These are phyloP conservation scores for Masticophis lateralis DNA, from an alignment of 2,797 vertebrate species.

Conservation along the genomic window DNA sequence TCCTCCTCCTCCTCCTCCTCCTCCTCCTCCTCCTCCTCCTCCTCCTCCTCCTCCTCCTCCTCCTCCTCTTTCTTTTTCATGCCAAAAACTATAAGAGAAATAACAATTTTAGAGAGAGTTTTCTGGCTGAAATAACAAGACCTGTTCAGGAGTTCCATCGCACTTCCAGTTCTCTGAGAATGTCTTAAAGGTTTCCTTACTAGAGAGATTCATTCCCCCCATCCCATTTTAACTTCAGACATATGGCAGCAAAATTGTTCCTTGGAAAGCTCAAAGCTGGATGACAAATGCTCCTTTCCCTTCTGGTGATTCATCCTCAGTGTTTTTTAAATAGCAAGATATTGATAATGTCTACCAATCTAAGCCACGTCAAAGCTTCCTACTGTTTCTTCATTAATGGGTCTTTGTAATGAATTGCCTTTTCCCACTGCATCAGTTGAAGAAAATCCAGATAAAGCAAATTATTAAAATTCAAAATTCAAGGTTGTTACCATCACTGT, in stretches of 20 bases:
- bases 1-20: neutral
- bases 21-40: neutral
- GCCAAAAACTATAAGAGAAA: neutral
- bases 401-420: conserved; percentile 18
- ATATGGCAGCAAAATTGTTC: conserved; percentile 24
- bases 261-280: conserved; percentile 20
- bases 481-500: neutral
- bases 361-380: conserved; percentile 20
- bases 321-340: conserved; percentile 15
- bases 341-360: conserved; percentile 15
- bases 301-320: conserved; percentile 23
- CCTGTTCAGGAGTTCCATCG: neutral
- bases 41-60: neutral
- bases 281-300: conserved; percentile 4
- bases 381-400: conserved; percentile 22
- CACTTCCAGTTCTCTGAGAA: neutral
- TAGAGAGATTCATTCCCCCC: neutral
- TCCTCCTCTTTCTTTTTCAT: neutral
- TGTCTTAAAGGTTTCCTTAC: conserved; percentile 3
- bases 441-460: neutral
- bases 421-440: neutral
- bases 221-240: neutral
- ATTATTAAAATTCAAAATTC: conserved; percentile 2
- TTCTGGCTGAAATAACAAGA: conserved; percentile 5
- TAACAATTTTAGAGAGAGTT: neutral